Conservation (phyloP, 2,888 invertebrate species). For the Agrilus mali region DNA sequence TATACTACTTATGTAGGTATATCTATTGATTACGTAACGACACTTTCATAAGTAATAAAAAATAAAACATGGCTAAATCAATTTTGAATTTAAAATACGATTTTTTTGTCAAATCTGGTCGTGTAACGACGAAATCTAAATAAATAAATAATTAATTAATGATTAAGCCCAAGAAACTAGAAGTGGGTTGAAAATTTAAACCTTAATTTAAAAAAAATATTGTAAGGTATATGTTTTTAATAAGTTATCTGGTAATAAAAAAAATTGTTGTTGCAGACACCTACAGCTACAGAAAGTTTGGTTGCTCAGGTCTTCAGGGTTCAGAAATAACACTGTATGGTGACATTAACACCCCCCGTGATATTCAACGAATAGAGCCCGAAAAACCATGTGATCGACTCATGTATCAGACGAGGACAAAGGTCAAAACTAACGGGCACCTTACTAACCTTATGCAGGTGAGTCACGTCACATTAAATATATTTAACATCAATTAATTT, state of each 20-base stretch:
- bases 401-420: slow-evolving; percentile 32
- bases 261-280: not conserved
- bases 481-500: too few species aligned
- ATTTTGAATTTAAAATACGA: too few species aligned
- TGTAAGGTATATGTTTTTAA: too few species aligned
- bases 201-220: too few species aligned
- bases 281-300: slow-evolving; percentile 23
- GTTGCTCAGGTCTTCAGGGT: slow-evolving; percentile 38
- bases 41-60: not conserved
- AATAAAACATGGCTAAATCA: not conserved
- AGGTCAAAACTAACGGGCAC: slow-evolving; percentile 54
- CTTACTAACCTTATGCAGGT: slow-evolving; percentile 55
- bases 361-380: slow-evolving; percentile 16
- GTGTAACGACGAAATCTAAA: too few species aligned
- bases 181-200: too few species aligned
- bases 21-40: not conserved
- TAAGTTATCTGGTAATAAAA: too few species aligned
- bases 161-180: too few species aligned
- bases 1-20: not conserved
- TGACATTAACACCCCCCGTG: slow-evolving; percentile 20
- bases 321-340: slow-evolving; percentile 36
- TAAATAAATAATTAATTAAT: too few species aligned
- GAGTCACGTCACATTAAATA: slow-evolving; percentile 21
- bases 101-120: too few species aligned
- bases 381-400: slow-evolving; percentile 16